These are phyloP conservation scores for Corydoras sp. DNA, from an alignment of 2,113 vertebrate genomes.

Conservation along the genomic window DNA sequence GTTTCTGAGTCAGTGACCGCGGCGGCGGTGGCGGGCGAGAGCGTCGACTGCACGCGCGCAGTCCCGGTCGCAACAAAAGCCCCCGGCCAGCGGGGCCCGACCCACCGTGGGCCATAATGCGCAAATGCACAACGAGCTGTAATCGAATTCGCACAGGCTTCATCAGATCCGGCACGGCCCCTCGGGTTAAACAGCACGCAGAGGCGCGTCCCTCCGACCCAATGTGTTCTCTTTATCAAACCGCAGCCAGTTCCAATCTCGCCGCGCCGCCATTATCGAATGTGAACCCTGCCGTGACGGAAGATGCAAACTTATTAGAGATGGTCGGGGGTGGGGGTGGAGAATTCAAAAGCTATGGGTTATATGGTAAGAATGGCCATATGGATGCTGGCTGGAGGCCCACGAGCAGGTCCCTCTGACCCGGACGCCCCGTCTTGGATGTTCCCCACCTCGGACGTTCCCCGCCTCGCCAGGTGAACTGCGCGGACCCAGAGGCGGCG, in stretches of 20 bases:
- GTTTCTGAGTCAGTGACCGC: slow-evolving; percentile 67
- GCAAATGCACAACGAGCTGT: slow-evolving; percentile 51
- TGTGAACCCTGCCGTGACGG: slow-evolving; percentile 48
- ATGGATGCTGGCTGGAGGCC: too few relatives aligned
- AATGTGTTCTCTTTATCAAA: slow-evolving; percentile 47
- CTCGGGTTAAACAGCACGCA: slow-evolving; percentile 11
- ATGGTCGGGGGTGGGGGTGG: background rate
- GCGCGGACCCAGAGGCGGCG: background rate
- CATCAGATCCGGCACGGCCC: slow-evolving; percentile 31
- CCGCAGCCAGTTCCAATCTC: slow-evolving; percentile 8
- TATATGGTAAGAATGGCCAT: too few relatives aligned
- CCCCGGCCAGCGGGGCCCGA: slow-evolving; percentile 50
- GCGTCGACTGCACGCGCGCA: slow-evolving; percentile 7
- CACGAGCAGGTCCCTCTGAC: too few relatives aligned
- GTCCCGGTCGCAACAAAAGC: slow-evolving; percentile 56
- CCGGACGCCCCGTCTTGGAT: too few relatives aligned
- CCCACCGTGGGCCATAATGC: slow-evolving; percentile 47
- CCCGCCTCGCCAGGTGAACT: slow-evolving; percentile 26
- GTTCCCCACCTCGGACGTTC: slow-evolving; percentile 5
- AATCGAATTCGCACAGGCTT: slow-evolving; percentile 48
- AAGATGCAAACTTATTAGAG: slow-evolving; percentile 52
- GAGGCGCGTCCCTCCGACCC: slow-evolving; percentile 39
- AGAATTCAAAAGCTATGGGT: too few relatives aligned
- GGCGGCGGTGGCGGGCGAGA: background rate
- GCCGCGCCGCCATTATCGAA: slow-evolving; percentile 51